Evolutionary conservation across 2,797 vertebrate genomes (phyloP).

Genomic region (Megalops cyprinoides): DNA sequence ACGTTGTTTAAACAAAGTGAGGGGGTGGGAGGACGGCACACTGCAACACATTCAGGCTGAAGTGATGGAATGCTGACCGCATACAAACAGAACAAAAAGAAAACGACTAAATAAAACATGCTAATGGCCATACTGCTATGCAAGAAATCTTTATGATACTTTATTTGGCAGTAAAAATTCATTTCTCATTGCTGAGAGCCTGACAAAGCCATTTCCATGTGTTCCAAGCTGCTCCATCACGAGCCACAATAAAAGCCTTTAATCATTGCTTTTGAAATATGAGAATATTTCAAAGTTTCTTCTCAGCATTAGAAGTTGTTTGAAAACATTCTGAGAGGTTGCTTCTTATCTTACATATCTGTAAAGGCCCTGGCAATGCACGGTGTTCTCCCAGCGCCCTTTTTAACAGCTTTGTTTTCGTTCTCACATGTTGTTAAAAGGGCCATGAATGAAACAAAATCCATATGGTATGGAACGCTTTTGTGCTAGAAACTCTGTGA

Average conservation of each 20-base stretch:
- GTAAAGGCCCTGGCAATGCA: neutral
- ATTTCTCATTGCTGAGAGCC: neutral
- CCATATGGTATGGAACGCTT: neutral
- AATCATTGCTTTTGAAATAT: neutral
- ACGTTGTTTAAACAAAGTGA: neutral
- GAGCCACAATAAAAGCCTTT: neutral
- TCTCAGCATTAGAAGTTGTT: neutral
- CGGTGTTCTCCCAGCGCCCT: neutral
- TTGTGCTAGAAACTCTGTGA: neutral
- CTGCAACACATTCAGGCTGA: neutral
- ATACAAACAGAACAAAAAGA: neutral
- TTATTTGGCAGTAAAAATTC: neutral
- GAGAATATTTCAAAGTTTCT: constrained; percentile 1
- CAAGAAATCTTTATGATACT: neutral
- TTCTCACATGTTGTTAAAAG: neutral
- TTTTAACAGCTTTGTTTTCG: neutral
- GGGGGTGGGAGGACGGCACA: no score
- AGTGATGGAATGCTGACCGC: neutral
- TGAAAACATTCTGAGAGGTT: neutral
- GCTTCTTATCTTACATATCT: neutral
- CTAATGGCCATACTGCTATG: neutral
- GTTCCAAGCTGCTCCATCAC: neutral
- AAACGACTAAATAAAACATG: neutral
- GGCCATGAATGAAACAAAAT: neutral
- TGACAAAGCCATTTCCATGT: neutral